A percentile compares a stretch with the other conserved stretches of the same genome.
These are phyloP conservation scores for Idaea straminata DNA, from an alignment of 2,888 invertebrate genomes.

Conservation along the genomic window DNA sequence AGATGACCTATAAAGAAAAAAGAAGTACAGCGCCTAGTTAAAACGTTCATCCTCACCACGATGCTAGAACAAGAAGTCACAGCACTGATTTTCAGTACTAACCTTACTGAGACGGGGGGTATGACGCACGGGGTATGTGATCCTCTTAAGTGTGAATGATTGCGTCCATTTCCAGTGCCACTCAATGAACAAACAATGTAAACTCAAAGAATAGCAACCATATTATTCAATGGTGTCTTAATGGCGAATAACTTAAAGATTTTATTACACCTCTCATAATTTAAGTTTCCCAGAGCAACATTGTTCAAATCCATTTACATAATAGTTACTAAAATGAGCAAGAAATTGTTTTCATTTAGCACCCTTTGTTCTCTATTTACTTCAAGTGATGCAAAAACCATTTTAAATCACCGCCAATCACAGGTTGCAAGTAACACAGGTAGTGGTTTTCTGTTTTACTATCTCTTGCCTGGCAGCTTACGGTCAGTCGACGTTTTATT, in stretches of 20 bases:
- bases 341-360: slow-evolving; percentile 19
- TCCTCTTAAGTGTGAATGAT: too few species aligned
- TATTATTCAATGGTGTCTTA: background rate
- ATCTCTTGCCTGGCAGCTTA: background rate
- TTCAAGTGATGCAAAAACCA: slow-evolving; percentile 14
- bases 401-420: slow-evolving; percentile 23
- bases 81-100: too few species aligned
- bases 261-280: slow-evolving; percentile 6
- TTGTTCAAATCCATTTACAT: slow-evolving; percentile 11
- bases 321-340: background rate
- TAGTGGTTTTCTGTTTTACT: slow-evolving; percentile 13
- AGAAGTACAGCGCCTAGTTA: too few species aligned
- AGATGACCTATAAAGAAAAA: too few species aligned
- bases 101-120: too few species aligned
- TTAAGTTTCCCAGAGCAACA: slow-evolving; percentile 13
- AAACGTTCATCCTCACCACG: too few species aligned
- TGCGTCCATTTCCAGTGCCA: background rate
- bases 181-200: background rate
- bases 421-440: slow-evolving; percentile 20
- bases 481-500: slow-evolving; percentile 4
- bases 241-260: background rate
- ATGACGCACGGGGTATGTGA: too few species aligned
- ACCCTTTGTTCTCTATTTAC: slow-evolving; percentile 19
- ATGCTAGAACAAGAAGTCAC: too few species aligned
- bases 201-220: background rate